phyloP scores from a whole-genome alignment of 2,797 vertebrate genomes.

The Triplophysa bombifrons region DNA sequence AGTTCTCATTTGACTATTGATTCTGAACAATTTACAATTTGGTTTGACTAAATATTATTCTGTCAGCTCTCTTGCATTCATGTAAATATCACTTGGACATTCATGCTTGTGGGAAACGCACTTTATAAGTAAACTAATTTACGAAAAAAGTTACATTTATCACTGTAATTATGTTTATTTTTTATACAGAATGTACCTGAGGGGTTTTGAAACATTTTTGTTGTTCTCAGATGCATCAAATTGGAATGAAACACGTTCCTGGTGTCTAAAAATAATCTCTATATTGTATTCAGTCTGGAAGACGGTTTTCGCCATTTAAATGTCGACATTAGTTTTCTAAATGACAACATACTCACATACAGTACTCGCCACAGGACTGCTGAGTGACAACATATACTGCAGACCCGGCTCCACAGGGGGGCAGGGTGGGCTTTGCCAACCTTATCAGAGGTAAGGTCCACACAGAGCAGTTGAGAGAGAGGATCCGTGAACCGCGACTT shows the following conservation, averaged over 20 bases:
- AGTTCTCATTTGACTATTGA: background rate
- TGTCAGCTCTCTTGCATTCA: too few relatives aligned
- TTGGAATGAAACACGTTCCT: background rate
- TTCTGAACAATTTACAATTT: background rate
- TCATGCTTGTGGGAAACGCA: too few relatives aligned
- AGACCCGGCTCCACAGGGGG: too few relatives aligned
- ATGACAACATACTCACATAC: background rate
- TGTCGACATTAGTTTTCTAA: constrained; percentile 26
- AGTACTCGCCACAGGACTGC: background rate
- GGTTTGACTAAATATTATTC: background rate
- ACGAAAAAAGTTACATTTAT: too few relatives aligned
- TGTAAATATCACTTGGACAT: too few relatives aligned
- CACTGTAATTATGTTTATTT: too few relatives aligned
- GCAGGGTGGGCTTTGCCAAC: too few relatives aligned
- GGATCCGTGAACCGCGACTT: too few relatives aligned
- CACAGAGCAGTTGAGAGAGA: too few relatives aligned
- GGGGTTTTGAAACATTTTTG: background rate
- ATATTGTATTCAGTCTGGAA: constrained; percentile 27
- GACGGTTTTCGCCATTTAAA: constrained; percentile 9
- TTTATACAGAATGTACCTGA: background rate
- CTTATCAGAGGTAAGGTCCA: too few relatives aligned
- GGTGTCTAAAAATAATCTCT: constrained; percentile 32
- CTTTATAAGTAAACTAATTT: too few relatives aligned
- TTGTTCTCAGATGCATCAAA: background rate
- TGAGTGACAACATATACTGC: background rate